phyloP scores from a whole-genome alignment of 53 echinoderm and acorn worm species.

The Crossaster papposus region DNA sequence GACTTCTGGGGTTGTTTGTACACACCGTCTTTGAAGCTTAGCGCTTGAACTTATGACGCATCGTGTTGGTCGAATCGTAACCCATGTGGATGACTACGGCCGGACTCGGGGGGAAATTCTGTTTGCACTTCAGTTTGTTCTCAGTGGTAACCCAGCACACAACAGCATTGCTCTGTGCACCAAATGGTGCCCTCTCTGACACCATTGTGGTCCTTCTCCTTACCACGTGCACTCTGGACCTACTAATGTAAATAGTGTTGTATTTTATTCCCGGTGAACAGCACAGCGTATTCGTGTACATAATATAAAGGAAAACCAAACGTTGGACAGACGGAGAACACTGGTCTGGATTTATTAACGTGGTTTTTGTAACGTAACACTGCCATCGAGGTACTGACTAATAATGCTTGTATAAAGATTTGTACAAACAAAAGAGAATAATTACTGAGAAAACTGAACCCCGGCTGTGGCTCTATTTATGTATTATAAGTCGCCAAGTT shows the following conservation, averaged over 20 bases:
- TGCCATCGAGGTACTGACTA: slow-evolving; percentile 49
- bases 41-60: neutral
- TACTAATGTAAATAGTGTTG: slow-evolving; percentile 36
- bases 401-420: slow-evolving; percentile 43
- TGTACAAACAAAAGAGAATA: slow-evolving; percentile 32
- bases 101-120: neutral
- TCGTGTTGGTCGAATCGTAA: neutral
- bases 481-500: slow-evolving; percentile 44
- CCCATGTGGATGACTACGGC: slow-evolving; percentile 13
- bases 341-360: slow-evolving; percentile 18
- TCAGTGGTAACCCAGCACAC: slow-evolving; percentile 38
- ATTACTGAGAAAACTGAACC: slow-evolving; percentile 33
- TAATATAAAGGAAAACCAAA: neutral
- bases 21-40: neutral
- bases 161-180: neutral
- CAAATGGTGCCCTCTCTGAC: slow-evolving; percentile 29
- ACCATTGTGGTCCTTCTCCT: slow-evolving; percentile 12
- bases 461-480: neutral
- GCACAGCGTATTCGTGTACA: slow-evolving; percentile 59
- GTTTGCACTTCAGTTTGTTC: neutral
- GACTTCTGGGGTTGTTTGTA: neutral
- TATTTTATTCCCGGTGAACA: slow-evolving; percentile 62
- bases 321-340: slow-evolving; percentile 11
- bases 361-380: slow-evolving; percentile 50
- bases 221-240: slow-evolving; percentile 13